Evolutionary conservation across 2,113 vertebrate genomes (phyloP).

Genomic region (Oriolus oriolus): DNA sequence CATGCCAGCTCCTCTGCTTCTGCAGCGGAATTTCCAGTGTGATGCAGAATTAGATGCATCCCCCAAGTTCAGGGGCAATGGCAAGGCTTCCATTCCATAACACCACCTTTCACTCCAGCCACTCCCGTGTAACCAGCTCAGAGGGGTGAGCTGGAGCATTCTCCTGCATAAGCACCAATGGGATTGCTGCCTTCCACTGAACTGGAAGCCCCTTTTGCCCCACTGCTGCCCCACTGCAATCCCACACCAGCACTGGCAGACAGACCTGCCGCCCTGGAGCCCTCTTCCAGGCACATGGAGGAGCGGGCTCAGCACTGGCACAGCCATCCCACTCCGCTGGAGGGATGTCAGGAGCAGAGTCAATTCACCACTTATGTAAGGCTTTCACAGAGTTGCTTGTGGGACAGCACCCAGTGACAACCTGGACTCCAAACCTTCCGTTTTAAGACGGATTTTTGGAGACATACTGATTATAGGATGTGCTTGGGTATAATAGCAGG

Average conservation of each 20-base stretch:
- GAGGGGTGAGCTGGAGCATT: not conserved
- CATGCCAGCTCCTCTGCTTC: not conserved
- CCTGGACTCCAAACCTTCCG: not conserved
- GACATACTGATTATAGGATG: not conserved
- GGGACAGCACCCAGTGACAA: not conserved
- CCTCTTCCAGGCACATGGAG: rapidly evolving
- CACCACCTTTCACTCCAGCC: not conserved
- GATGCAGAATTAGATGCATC: not conserved
- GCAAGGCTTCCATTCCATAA: rapidly evolving
- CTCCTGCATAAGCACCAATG: rapidly evolving
- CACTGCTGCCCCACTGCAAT: not conserved
- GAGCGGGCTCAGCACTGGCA: rapidly evolving
- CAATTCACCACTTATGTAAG: not conserved
- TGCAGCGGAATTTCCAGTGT: not conserved
- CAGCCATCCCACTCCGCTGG: not conserved
- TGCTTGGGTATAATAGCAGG: not conserved
- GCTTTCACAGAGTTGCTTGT: not conserved
- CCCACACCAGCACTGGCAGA: not conserved
- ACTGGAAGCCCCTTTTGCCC: not conserved
- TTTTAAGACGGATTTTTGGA: not conserved
- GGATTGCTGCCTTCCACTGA: not conserved
- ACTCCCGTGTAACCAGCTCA: not conserved
- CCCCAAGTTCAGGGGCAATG: not conserved
- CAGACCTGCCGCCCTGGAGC: not conserved
- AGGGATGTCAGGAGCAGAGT: not conserved